Evolutionary conservation across 2,888 invertebrate species (phyloP).

Genomic region (Dione vanillae): DNA sequence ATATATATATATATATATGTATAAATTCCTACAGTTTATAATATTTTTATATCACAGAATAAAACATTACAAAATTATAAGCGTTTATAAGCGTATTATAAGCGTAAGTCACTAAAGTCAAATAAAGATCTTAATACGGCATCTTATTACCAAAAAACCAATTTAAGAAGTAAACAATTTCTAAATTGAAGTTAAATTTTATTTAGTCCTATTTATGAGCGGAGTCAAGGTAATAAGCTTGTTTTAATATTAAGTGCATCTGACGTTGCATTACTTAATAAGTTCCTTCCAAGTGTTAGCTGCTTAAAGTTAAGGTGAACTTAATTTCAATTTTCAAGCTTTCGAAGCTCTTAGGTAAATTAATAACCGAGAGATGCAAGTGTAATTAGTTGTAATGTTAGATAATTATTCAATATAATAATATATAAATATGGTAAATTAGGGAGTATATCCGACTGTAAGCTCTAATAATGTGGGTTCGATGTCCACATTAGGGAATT

Average conservation of each 20-base stretch:
- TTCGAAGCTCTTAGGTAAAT: slow-evolving; percentile 10
- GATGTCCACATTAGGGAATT: neutral
- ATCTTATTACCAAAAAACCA: too few relatives aligned
- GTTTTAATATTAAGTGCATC: neutral
- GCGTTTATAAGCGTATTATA: too few relatives aligned
- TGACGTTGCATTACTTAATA: slow-evolving; percentile 25
- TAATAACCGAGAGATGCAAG: neutral
- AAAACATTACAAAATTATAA: too few relatives aligned
- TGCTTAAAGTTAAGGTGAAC: neutral
- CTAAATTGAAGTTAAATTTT: neutral
- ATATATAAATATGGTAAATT: too few relatives aligned
- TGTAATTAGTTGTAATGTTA: neutral
- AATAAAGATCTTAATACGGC: too few relatives aligned
- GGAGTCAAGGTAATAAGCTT: neutral
- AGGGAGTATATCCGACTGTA: neutral
- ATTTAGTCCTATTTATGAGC: neutral
- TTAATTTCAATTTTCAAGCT: slow-evolving; percentile 12
- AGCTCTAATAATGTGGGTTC: neutral
- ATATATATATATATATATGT: too few relatives aligned
- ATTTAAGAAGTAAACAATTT: too few relatives aligned
- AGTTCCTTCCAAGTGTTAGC: slow-evolving; percentile 4
- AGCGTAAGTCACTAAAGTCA: too few relatives aligned
- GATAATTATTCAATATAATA: neutral
- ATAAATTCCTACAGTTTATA: too few relatives aligned
- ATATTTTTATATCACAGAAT: too few relatives aligned